Percentiles rank a stretch among this genome's conserved stretches.
Evolutionary conservation across 2,113 vertebrate species (phyloP).

Genomic region (Machaerirhynchus nigripectus): DNA sequence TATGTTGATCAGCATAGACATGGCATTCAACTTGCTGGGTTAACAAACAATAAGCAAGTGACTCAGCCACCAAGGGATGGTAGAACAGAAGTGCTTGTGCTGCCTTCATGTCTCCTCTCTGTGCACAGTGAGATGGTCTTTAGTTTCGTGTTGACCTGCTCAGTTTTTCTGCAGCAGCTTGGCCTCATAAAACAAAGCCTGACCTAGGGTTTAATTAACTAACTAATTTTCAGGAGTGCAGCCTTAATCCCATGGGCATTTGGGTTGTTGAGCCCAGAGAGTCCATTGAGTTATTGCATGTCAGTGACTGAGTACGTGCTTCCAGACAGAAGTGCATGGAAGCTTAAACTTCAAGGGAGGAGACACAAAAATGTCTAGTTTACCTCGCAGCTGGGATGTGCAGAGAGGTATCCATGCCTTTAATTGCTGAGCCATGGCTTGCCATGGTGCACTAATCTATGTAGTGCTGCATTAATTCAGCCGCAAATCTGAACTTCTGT

Average conservation of each 20-base stretch:
- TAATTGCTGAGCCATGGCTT: not conserved
- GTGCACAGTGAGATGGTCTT: not conserved
- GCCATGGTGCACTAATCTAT: not conserved
- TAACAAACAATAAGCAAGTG: not conserved
- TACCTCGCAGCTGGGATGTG: not conserved
- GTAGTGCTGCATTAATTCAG: not conserved
- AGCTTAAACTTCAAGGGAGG: not conserved
- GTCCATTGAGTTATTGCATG: not conserved
- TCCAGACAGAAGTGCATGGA: not conserved
- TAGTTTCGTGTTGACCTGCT: not conserved
- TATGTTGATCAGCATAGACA: not conserved
- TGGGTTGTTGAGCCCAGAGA: not conserved
- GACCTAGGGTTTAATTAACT: not conserved
- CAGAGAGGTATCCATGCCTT: not conserved
- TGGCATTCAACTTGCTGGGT: not conserved
- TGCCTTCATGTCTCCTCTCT: not conserved
- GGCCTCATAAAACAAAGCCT: not conserved
- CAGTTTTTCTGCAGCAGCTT: not conserved
- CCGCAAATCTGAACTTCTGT: not conserved
- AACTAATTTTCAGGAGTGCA: not conserved
- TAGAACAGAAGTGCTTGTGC: not conserved
- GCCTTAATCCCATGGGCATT: not conserved
- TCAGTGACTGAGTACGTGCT: not conserved
- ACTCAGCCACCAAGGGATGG: not conserved
- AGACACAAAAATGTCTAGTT: not conserved